phyloP scores from a whole-genome alignment of 1,140 invertebrate species.

The Drosophila sp. region DNA sequence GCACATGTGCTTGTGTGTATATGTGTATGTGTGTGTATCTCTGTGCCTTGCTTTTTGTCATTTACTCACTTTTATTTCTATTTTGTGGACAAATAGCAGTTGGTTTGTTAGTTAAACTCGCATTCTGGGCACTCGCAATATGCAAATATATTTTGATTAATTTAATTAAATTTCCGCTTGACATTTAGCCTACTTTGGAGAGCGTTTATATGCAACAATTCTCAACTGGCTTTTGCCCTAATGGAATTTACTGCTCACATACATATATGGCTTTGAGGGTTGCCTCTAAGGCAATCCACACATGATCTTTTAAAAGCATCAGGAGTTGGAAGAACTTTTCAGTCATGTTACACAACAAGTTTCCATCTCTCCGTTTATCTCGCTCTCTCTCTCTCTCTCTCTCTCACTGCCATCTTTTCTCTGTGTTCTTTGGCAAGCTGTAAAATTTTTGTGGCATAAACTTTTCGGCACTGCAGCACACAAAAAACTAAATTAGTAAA shows the following conservation, averaged over 20 bases:
- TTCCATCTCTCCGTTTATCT: conserved; percentile 8
- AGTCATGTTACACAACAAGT: conserved; percentile 41
- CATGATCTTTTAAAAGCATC: not conserved
- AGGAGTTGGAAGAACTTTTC: conserved; percentile 42
- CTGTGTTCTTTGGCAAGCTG: conserved; percentile 42
- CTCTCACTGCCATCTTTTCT: not conserved
- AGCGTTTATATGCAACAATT: conserved; percentile 12
- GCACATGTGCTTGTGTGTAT: conserved; percentile 18
- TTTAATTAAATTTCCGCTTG: conserved; percentile 65
- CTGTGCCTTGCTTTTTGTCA: conserved; percentile 42
- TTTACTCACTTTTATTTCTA: conserved; percentile 41
- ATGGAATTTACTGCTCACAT: conserved; percentile 17
- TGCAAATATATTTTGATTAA: conserved; percentile 76
- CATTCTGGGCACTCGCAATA: conserved; percentile 10
- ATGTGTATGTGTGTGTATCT: conserved; percentile 14
- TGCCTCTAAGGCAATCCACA: conserved; percentile 12
- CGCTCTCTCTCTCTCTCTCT: not conserved
- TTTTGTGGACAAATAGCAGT: conserved; percentile 46
- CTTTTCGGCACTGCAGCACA: conserved; percentile 45
- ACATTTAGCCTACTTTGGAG: not conserved
- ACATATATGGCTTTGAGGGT: conserved; percentile 19
- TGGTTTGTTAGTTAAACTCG: conserved; percentile 45
- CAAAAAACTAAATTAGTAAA: conserved; percentile 80
- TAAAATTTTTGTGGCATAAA: conserved; percentile 64
- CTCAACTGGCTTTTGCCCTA: conserved; percentile 9